Evolutionary conservation across 2,888 invertebrate species (phyloP).

Genomic region (Cylindroiulus punctatus): DNA sequence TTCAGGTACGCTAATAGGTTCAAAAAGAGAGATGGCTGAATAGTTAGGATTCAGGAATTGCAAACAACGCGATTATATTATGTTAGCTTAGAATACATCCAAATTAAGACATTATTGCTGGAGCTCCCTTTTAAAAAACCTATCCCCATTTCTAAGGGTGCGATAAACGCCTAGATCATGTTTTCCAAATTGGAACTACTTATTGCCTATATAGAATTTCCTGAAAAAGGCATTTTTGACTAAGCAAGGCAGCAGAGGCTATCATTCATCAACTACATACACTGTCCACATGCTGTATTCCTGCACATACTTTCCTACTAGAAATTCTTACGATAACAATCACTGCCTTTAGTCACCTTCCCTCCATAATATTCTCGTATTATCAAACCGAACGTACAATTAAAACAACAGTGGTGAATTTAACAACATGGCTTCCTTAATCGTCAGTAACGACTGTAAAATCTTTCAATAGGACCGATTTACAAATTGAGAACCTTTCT

Average conservation of each 20-base stretch:
- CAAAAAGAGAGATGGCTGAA: slow-evolving; percentile 26
- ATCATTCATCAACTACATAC: slow-evolving; percentile 3
- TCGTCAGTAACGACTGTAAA: background rate
- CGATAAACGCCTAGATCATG: background rate
- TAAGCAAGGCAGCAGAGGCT: slow-evolving; percentile 45
- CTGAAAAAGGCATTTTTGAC: slow-evolving; percentile 12
- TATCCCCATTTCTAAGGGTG: slow-evolving; percentile 2
- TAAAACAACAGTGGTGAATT: background rate
- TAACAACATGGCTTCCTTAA: background rate
- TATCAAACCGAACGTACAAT: background rate
- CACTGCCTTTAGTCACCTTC: background rate
- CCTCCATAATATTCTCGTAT: background rate
- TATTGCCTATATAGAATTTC: background rate
- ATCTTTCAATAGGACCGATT: background rate
- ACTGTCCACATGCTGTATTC: background rate
- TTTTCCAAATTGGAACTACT: slow-evolving; percentile 30
- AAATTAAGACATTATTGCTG: slow-evolving; percentile 18
- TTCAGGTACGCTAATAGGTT: slow-evolving; percentile 43
- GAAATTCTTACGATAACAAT: background rate
- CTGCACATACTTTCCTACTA: background rate
- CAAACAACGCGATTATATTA: slow-evolving; percentile 16
- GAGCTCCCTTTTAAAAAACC: background rate
- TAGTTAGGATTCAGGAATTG: slow-evolving; percentile 34
- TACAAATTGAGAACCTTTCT: background rate
- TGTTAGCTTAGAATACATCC: slow-evolving; percentile 22